Conservation (phyloP, 1,140 invertebrate species). For the Drosophila ambigua region DNA sequence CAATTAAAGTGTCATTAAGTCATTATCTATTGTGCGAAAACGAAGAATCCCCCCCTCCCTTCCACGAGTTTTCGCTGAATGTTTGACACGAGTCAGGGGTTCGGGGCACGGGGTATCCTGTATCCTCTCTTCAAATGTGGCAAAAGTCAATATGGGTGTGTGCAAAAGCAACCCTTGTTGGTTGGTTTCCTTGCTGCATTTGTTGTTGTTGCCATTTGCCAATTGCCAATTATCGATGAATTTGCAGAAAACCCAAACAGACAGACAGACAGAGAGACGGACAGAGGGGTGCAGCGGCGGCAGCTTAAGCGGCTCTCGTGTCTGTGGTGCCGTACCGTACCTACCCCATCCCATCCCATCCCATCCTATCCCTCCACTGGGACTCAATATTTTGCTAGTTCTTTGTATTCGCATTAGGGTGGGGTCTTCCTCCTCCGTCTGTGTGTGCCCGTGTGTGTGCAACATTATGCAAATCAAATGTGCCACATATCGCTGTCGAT, state of each 20-base stretch:
- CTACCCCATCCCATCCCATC: background rate
- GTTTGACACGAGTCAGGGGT: constrained; percentile 61
- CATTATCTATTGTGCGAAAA: constrained; percentile 75
- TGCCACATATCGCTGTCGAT: constrained; percentile 75
- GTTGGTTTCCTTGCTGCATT: background rate
- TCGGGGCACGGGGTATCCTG: constrained; percentile 20
- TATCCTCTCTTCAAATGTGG: constrained; percentile 48
- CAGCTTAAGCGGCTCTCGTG: constrained; percentile 66
- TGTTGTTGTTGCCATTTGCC: constrained; percentile 73
- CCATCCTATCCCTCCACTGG: constrained; percentile 6
- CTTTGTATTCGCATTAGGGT: constrained; percentile 36
- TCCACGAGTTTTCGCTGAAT: constrained; percentile 60
- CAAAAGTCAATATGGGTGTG: constrained; percentile 51
- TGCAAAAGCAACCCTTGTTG: constrained; percentile 59
- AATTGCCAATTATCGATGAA: constrained; percentile 81
- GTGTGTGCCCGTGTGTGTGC: constrained; percentile 42
- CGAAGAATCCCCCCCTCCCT: constrained; percentile 18
- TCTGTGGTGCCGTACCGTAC: constrained; percentile 10
- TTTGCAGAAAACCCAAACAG: constrained; percentile 78
- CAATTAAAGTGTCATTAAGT: constrained; percentile 80
- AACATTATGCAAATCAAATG: constrained; percentile 79
- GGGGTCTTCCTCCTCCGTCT: constrained; percentile 29
- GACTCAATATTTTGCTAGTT: constrained; percentile 63
- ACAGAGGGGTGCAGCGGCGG: constrained; percentile 45
- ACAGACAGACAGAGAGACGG: constrained; percentile 25